A percentile compares a stretch with the other conserved stretches of the same genome.
Evolutionary conservation across 2,797 vertebrate species (phyloP).

Genomic region (Enteromius trimaculatus): DNA sequence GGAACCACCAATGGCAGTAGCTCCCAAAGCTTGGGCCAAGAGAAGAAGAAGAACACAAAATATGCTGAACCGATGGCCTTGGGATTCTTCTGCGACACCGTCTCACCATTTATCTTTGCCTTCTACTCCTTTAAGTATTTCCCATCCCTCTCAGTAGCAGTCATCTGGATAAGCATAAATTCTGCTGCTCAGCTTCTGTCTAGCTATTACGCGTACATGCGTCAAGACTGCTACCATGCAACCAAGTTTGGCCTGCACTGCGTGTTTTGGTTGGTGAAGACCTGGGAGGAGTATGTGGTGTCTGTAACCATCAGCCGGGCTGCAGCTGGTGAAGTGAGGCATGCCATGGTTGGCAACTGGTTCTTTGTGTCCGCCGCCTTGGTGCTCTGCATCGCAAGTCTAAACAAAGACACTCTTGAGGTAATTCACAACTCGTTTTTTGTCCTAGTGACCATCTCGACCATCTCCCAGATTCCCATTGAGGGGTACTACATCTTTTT

Average conservation of each 20-base stretch:
- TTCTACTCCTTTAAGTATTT: constrained; percentile 87
- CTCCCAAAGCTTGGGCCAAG: constrained; percentile 77
- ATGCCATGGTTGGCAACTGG: constrained; percentile 85
- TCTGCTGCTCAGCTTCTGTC: constrained; percentile 81
- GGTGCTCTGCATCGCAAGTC: constrained; percentile 77
- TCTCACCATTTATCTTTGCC: constrained; percentile 83
- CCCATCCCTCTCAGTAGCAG: constrained; percentile 78
- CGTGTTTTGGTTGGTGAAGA: constrained; percentile 84
- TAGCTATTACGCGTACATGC: constrained; percentile 86
- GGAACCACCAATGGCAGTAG: constrained; percentile 78
- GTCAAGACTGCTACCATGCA: constrained; percentile 83
- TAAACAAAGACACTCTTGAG: constrained; percentile 83
- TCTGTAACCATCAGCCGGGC: constrained; percentile 61
- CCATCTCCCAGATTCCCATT: constrained; percentile 81
- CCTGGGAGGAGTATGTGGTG: constrained; percentile 86
- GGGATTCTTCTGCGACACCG: constrained; percentile 83
- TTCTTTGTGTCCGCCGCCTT: constrained; percentile 83
- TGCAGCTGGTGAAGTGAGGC: constrained; percentile 65
- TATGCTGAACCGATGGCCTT: constrained; percentile 91
- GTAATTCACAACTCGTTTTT: constrained; percentile 83
- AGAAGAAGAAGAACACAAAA: constrained; percentile 91
- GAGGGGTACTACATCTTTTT: constrained; percentile 77
- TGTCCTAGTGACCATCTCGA: constrained; percentile 79
- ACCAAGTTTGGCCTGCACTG: constrained; percentile 86
- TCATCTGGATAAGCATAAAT: constrained; percentile 83